Evolutionary conservation across 2,888 invertebrate species (phyloP).

Genomic region (Athalia cordata): DNA sequence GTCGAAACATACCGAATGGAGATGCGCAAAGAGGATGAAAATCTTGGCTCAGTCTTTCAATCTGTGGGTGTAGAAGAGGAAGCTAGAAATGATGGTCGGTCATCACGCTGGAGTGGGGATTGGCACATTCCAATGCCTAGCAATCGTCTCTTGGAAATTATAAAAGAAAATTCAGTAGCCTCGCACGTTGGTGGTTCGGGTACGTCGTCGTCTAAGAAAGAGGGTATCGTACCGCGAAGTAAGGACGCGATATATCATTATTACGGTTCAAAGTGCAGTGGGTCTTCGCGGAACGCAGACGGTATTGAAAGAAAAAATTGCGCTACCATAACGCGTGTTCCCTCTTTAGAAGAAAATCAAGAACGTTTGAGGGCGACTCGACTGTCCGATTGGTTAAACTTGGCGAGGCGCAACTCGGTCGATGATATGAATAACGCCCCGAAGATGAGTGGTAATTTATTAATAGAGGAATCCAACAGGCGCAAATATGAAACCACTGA

Average conservation of each 20-base stretch:
- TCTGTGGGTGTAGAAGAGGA: slow-evolving; percentile 33
- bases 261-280: slow-evolving; percentile 37
- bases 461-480: slow-evolving; percentile 46
- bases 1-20: slow-evolving; percentile 56
- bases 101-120: slow-evolving; percentile 46
- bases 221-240: slow-evolving; percentile 30
- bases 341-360: slow-evolving; percentile 51
- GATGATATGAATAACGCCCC: slow-evolving; percentile 48
- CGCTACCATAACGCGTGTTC: slow-evolving; percentile 16
- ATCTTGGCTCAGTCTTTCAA: slow-evolving; percentile 26
- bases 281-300: background rate
- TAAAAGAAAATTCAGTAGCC: slow-evolving; percentile 63
- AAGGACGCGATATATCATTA: slow-evolving; percentile 45
- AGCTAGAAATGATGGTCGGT: slow-evolving; percentile 25
- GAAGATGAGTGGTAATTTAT: slow-evolving; percentile 48
- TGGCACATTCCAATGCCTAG: slow-evolving; percentile 49
- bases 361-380: slow-evolving; percentile 66
- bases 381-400: slow-evolving; percentile 70
- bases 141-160: slow-evolving; percentile 63
- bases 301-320: background rate
- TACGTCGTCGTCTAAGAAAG: background rate
- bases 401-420: slow-evolving; percentile 60
- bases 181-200: background rate
- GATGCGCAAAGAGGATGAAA: slow-evolving; percentile 19
- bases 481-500: slow-evolving; percentile 47